phyloP scores from a whole-genome alignment of 2,888 invertebrate genomes.

The Tortricodes alternella region DNA sequence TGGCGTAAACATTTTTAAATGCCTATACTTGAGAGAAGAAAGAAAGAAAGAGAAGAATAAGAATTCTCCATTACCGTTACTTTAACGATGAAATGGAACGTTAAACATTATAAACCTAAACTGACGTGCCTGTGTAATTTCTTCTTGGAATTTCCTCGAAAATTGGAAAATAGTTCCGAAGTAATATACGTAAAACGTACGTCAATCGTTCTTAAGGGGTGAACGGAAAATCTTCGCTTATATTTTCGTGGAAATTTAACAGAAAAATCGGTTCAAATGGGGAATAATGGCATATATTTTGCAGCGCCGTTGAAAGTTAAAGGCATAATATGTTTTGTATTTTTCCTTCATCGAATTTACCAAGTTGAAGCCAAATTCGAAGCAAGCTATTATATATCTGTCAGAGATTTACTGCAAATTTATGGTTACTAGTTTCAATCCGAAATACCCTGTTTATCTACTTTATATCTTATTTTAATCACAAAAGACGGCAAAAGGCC shows the following conservation, averaged over 20 bases:
- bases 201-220: conserved; percentile 45
- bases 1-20: too few species aligned
- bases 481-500: too few species aligned
- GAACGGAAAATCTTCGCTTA: conserved; percentile 40
- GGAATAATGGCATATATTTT: not conserved
- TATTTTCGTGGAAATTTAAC: conserved; percentile 42
- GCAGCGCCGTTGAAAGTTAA: not conserved
- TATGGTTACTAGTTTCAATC: too few species aligned
- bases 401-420: too few species aligned
- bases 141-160: conserved; percentile 35
- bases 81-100: too few species aligned
- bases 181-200: conserved; percentile 43
- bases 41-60: too few species aligned
- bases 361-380: not conserved
- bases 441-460: too few species aligned
- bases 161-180: conserved; percentile 36
- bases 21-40: too few species aligned
- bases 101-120: conserved; percentile 13
- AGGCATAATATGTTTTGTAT: not conserved
- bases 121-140: conserved; percentile 44
- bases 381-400: not conserved
- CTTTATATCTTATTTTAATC: too few species aligned
- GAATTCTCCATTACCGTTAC: too few species aligned
- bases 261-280: conserved; percentile 42
- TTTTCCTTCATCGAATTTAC: not conserved